These are phyloP conservation scores for Oncorhynchus clarkii DNA, from an alignment of 2,113 vertebrate genomes.

Conservation along the genomic window DNA sequence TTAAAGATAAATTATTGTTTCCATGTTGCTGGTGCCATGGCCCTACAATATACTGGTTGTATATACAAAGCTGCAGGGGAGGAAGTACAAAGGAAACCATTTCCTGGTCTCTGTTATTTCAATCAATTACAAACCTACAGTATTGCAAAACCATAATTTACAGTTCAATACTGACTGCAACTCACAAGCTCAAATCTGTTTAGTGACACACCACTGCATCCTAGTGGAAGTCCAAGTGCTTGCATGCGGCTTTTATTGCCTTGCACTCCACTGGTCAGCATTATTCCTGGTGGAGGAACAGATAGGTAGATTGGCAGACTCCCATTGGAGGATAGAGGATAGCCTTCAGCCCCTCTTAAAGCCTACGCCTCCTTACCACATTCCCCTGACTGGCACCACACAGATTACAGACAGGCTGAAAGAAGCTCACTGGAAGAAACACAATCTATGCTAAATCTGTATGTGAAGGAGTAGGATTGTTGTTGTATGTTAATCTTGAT, in stretches of 20 bases:
- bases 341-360: not conserved
- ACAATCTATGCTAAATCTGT: no score
- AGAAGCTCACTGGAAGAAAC: no score
- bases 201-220: conserved; percentile 49
- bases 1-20: no score
- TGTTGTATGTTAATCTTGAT: not conserved
- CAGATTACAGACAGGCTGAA: not conserved
- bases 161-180: not conserved
- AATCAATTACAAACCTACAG: not conserved
- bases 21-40: no score
- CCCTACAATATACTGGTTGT: no score
- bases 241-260: not conserved
- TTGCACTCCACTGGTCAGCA: no score
- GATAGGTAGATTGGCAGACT: not conserved
- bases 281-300: not conserved
- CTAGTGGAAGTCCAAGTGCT: conserved; percentile 46
- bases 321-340: not conserved
- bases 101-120: not conserved
- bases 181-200: conserved; percentile 12
- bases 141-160: not conserved
- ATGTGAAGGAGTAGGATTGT: not conserved
- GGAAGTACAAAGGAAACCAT: not conserved
- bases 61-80: not conserved
- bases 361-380: conserved; percentile 2
- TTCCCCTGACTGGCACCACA: conserved; percentile 1